Percentiles rank a stretch among this genome's conserved stretches.
These are phyloP conservation scores for Thera obeliscata DNA, from an alignment of 2,888 invertebrate species.

Conservation along the genomic window DNA sequence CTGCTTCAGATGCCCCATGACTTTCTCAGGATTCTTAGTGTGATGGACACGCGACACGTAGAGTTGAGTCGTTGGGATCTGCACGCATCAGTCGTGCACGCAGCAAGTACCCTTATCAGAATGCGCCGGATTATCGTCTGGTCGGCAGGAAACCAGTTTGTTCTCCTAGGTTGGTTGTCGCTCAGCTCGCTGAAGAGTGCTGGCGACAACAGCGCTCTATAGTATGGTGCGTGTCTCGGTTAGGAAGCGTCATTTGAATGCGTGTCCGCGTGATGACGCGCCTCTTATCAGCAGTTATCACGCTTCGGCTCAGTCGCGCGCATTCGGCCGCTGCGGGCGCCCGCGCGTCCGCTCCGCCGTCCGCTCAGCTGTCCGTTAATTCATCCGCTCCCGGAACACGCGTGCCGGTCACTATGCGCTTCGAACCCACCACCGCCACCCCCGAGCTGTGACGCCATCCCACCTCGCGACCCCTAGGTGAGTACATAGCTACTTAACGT, in stretches of 20 bases:
- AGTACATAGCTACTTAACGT: not conserved
- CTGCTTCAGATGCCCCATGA: too few species aligned
- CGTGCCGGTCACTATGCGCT: constrained; percentile 32
- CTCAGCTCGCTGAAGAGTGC: too few species aligned
- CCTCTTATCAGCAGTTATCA: constrained; percentile 80
- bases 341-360: constrained; percentile 49
- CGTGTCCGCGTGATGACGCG: constrained; percentile 59
- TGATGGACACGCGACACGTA: too few species aligned
- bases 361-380: constrained; percentile 35
- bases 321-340: constrained; percentile 63
- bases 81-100: too few species aligned
- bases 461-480: constrained; percentile 8
- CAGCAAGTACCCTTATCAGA: too few species aligned
- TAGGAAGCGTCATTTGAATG: constrained; percentile 48
- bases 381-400: constrained; percentile 38
- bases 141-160: too few species aligned
- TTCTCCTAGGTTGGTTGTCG: too few species aligned
- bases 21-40: too few species aligned
- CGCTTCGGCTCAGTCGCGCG: constrained; percentile 73
- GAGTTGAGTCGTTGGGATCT: too few species aligned
- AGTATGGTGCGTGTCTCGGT: not conserved
- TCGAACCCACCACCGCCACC: constrained; percentile 9
- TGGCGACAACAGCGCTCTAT: too few species aligned
- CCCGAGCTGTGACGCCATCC: not conserved
- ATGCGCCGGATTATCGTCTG: too few species aligned